A percentile compares a stretch with the other conserved stretches of the same genome.
These are phyloP conservation scores for Anser brachyrhynchus DNA, from an alignment of 2,113 vertebrate genomes.

Conservation along the genomic window DNA sequence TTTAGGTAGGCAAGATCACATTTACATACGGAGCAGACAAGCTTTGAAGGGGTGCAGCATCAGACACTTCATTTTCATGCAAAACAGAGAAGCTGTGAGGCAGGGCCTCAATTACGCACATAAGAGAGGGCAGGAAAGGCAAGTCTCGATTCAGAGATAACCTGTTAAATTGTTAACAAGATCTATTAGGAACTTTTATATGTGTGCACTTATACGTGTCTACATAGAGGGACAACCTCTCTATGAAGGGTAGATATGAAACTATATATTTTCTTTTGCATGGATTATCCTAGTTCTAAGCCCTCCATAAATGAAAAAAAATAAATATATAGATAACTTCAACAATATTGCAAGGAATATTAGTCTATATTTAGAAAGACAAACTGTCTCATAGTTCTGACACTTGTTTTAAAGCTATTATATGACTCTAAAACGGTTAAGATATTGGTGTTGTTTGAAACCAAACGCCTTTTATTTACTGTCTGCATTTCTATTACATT, in stretches of 20 bases:
- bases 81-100: neutral
- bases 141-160: neutral
- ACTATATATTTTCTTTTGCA: neutral
- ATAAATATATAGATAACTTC: neutral
- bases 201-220: rapidly evolving
- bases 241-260: neutral
- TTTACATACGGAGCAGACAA: slow-evolving; percentile 17
- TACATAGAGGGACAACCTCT: neutral
- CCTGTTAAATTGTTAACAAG: neutral
- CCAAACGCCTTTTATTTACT: neutral
- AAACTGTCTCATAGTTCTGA: neutral
- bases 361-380: neutral
- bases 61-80: slow-evolving; percentile 10
- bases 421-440: neutral
- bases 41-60: neutral
- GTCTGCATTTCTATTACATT: neutral
- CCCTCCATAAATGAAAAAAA: neutral
- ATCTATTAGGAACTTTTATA: neutral
- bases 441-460: neutral
- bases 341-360: neutral
- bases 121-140: neutral
- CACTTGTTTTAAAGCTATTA: neutral
- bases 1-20: neutral
- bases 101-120: neutral
- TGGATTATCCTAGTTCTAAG: neutral